phyloP scores from a whole-genome alignment of 2,797 vertebrate genomes.

The Ispidina lecontei region DNA sequence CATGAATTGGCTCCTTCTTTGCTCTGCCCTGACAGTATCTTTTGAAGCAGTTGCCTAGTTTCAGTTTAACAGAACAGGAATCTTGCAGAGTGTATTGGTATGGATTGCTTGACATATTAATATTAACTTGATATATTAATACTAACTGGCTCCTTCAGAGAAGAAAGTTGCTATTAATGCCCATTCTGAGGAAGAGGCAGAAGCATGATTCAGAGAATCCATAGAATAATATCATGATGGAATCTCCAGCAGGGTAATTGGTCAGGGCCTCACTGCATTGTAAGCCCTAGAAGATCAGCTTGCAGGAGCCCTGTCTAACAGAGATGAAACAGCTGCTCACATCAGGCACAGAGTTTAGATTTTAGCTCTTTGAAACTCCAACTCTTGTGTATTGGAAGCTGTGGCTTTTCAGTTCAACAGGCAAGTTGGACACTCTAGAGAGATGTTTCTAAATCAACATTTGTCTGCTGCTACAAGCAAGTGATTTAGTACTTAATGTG shows the following conservation, averaged over 20 bases:
- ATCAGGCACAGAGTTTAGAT: not conserved
- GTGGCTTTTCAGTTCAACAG: not conserved
- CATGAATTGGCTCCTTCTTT: fast-evolving
- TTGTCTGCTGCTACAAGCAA: not conserved
- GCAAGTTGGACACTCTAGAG: not conserved
- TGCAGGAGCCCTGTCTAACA: not conserved
- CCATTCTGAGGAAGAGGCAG: not conserved
- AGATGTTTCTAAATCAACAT: not conserved
- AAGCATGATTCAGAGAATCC: not conserved
- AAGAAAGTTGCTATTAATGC: not conserved
- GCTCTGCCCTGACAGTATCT: not conserved
- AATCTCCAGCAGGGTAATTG: not conserved
- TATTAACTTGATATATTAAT: too few relatives aligned
- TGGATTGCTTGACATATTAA: not conserved
- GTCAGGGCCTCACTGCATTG: not conserved
- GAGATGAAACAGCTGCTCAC: not conserved
- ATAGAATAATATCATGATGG: not conserved
- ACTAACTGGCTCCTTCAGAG: not conserved
- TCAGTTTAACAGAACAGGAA: not conserved
- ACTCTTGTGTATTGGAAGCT: not conserved
- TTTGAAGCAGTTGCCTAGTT: not conserved
- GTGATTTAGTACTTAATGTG: not conserved
- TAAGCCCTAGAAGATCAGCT: not conserved
- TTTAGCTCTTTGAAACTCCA: not conserved
- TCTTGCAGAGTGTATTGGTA: not conserved